phyloP scores from a whole-genome alignment of 2,888 invertebrate species.

The Dusona sp. region DNA sequence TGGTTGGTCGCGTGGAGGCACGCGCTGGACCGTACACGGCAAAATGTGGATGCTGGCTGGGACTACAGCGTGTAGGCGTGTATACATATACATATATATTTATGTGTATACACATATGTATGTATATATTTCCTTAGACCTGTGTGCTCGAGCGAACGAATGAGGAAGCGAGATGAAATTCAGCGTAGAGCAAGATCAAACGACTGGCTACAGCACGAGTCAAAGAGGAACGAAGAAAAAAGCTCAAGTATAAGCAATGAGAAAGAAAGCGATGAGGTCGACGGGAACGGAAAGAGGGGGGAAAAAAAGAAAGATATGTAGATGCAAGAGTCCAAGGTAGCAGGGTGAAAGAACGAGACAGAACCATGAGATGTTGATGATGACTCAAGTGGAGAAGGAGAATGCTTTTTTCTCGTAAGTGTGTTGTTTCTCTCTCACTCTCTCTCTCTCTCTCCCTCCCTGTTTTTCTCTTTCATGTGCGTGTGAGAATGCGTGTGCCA shows the following conservation, averaged over 20 bases:
- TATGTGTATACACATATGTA: neutral
- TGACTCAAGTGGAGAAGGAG: constrained; percentile 64
- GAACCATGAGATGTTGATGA: constrained; percentile 67
- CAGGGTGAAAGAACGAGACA: constrained; percentile 61
- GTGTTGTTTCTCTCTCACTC: constrained; percentile 7
- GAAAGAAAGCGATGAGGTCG: constrained; percentile 57
- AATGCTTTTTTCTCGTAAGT: constrained; percentile 33
- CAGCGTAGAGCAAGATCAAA: constrained; percentile 52
- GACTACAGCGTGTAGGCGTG: constrained; percentile 83
- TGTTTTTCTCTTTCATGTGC: constrained; percentile 22
- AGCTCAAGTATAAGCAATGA: constrained; percentile 43
- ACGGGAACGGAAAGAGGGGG: constrained; percentile 27
- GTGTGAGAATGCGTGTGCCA: constrained; percentile 38
- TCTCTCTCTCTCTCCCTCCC: neutral
- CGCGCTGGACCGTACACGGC: constrained; percentile 84
- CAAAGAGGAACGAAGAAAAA: constrained; percentile 68
- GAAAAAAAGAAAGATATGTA: constrained; percentile 54
- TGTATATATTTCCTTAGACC: constrained; percentile 14
- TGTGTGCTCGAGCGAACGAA: constrained; percentile 68
- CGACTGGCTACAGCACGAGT: constrained; percentile 68
- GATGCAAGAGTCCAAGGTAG: constrained; percentile 55
- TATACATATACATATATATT: constrained; percentile 28
- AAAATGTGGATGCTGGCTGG: constrained; percentile 84
- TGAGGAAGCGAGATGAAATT: constrained; percentile 61
- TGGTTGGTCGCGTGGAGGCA: constrained; percentile 85